A percentile compares a stretch with the other conserved stretches of the same genome.
Evolutionary conservation across 1,140 invertebrate species (phyloP).

Genomic region (Brevipalpus yothersi): DNA sequence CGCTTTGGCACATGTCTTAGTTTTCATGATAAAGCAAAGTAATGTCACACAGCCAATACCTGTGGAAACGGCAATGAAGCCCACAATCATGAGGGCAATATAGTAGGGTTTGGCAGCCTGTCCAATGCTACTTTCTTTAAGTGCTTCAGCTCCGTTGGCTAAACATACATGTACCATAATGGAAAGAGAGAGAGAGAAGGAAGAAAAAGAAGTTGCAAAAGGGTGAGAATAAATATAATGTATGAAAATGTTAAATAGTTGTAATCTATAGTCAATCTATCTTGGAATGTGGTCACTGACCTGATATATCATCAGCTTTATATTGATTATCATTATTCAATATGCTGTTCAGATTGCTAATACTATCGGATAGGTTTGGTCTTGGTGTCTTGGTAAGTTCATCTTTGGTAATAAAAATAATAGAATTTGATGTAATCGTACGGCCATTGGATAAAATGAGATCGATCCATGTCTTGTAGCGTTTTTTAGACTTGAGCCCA

Average conservation of each 20-base stretch:
- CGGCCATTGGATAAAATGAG: constrained; percentile 13
- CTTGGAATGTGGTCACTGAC: not conserved
- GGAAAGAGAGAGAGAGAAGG: not conserved
- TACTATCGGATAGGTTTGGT: not conserved
- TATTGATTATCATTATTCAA: not conserved
- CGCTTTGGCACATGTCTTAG: constrained; percentile 39
- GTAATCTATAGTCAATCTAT: not conserved
- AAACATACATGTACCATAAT: not conserved
- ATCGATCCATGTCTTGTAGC: constrained; percentile 15
- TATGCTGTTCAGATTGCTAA: not conserved
- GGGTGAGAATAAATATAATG: not conserved
- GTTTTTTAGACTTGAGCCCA: constrained; percentile 49
- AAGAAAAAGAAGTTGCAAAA: constrained; percentile 4
- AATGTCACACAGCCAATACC: constrained; percentile 51
- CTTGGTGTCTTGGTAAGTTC: not conserved
- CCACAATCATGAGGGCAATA: constrained; percentile 55
- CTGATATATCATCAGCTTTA: not conserved
- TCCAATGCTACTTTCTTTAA: constrained; percentile 42
- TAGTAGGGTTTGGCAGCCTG: constrained; percentile 42
- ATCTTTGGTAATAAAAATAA: constrained; percentile 13
- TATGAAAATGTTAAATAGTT: too few species aligned
- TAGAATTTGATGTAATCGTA: constrained; percentile 11
- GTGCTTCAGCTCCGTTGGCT: constrained; percentile 36
- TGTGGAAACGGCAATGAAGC: constrained; percentile 54
- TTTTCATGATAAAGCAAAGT: constrained; percentile 45